phyloP scores from a whole-genome alignment of 2,888 invertebrate genomes.

The Eugnorisma glareosa region DNA sequence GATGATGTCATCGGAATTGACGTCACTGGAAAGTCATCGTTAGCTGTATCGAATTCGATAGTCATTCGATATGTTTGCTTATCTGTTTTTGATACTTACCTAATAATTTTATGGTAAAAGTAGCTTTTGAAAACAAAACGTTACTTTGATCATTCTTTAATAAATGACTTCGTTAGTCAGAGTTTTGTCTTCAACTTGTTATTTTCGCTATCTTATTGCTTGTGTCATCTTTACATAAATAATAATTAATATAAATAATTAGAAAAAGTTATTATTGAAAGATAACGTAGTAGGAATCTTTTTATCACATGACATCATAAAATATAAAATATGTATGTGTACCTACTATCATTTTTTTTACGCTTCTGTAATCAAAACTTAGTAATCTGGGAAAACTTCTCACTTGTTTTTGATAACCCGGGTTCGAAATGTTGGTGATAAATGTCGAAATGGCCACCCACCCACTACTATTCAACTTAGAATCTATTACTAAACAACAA shows the following conservation, averaged over 20 bases:
- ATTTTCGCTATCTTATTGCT: not conserved
- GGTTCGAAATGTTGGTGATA: constrained; percentile 5
- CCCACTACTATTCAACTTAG: constrained; percentile 2
- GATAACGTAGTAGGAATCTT: constrained; percentile 18
- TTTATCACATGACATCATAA: constrained; percentile 40
- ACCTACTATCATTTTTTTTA: constrained; percentile 46
- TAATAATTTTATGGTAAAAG: not conserved
- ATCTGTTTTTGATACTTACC: not conserved
- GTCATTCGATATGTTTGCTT: constrained; percentile 6
- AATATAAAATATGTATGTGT: constrained; percentile 4
- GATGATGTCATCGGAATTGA: constrained; percentile 77
- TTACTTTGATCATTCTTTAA: not conserved
- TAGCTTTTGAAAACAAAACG: not conserved
- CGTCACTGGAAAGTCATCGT: constrained; percentile 56
- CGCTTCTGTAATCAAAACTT: constrained; percentile 19
- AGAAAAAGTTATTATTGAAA: constrained; percentile 15
- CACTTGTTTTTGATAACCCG: constrained; percentile 28
- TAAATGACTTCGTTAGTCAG: not conserved
- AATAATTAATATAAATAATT: not conserved
- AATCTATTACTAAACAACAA: not conserved
- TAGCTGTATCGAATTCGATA: constrained; percentile 20
- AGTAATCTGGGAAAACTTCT: constrained; percentile 20
- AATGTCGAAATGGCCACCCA: constrained; percentile 1
- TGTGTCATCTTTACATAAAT: not conserved
- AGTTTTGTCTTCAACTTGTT: not conserved